Conservation (phyloP, 2,113 vertebrate genomes). For the Taxidea taxus region DNA sequence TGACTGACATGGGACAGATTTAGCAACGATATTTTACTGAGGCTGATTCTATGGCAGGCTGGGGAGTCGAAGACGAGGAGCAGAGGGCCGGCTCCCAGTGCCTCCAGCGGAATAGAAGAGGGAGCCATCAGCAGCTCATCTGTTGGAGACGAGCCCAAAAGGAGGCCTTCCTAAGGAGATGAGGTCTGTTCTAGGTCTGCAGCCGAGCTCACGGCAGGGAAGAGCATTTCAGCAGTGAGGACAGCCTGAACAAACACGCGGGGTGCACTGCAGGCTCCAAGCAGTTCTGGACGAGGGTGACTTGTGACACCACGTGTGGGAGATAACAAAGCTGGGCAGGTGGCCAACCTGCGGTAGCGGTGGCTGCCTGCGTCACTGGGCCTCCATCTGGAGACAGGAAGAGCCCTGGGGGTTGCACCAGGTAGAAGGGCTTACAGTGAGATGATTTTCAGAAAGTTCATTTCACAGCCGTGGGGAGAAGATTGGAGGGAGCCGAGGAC, state of each 20-base stretch:
- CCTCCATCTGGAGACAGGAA: not conserved
- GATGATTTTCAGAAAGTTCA: not conserved
- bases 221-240: no score
- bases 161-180: not conserved
- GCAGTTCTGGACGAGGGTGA: not conserved
- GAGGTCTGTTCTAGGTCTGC: not conserved
- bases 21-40: fast-evolving
- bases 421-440: not conserved
- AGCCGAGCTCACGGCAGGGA: no score
- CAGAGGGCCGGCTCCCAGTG: fast-evolving
- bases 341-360: not conserved
- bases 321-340: not conserved
- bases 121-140: fast-evolving
- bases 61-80: not conserved
- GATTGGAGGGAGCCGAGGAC: not conserved
- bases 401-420: not conserved
- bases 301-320: not conserved
- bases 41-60: not conserved
- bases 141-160: no score
- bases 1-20: fast-evolving
- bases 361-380: not conserved
- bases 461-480: not conserved
- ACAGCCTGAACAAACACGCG: not conserved
- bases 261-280: fast-evolving
- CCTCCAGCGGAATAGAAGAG: not conserved